Percentiles rank a stretch among this genome's conserved stretches.
These are phyloP conservation scores for Lutjanus argentimaculatus DNA, from an alignment of 2,797 vertebrate genomes.

Conservation along the genomic window DNA sequence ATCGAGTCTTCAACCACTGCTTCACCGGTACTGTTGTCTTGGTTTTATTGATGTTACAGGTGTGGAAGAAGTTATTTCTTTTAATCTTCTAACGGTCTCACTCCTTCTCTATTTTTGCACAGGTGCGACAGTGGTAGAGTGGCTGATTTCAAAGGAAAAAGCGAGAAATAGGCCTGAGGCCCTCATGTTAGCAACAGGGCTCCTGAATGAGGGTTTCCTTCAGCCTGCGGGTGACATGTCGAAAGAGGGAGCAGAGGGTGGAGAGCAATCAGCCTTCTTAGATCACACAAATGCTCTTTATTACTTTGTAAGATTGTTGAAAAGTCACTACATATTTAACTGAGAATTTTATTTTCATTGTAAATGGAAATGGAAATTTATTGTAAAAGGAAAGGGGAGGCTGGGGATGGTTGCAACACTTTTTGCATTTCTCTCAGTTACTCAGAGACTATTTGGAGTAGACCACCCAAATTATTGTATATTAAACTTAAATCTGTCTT, in stretches of 20 bases:
- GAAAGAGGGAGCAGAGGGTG: constrained; percentile 86
- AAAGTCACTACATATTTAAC: background rate
- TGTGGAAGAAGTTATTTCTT: constrained; percentile 1
- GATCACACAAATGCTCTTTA: constrained; percentile 92
- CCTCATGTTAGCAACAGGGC: constrained; percentile 91
- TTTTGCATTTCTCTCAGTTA: too few relatives aligned
- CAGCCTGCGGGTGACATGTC: constrained; percentile 93
- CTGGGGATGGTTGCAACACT: too few relatives aligned
- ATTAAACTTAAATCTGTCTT: too few relatives aligned
- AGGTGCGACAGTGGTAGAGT: constrained; percentile 93
- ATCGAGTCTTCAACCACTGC: constrained; percentile 94
- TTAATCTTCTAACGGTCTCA: background rate
- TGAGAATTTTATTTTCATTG: too few relatives aligned
- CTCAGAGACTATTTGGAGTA: too few relatives aligned
- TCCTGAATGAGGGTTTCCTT: constrained; percentile 94
- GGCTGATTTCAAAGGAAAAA: constrained; percentile 90
- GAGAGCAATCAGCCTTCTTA: constrained; percentile 87
- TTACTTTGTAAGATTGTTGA: constrained; percentile 90
- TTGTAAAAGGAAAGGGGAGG: too few relatives aligned
- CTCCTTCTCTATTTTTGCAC: constrained; percentile 5
- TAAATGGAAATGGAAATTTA: background rate
- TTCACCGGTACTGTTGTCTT: constrained; percentile 89
- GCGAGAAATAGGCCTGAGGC: constrained; percentile 92
- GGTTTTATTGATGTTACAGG: background rate
- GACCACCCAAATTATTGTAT: too few relatives aligned